Percentiles rank a stretch among this genome's conserved stretches.
phyloP scores from a whole-genome alignment of 2,888 invertebrate genomes.

The Lochmaea capreae region DNA sequence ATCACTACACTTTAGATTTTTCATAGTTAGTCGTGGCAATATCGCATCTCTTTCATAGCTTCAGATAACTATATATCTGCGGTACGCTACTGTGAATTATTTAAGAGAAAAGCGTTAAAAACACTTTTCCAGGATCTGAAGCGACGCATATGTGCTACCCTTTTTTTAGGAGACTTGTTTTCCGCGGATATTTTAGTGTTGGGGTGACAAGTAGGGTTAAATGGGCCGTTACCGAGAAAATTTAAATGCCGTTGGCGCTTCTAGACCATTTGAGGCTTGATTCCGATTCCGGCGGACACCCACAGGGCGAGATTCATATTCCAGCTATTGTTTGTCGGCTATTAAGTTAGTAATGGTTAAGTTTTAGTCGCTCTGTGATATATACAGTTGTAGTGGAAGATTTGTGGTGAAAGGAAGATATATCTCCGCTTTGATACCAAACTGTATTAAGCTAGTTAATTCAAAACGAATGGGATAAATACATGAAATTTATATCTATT shows the following conservation, averaged over 20 bases:
- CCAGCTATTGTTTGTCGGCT: conserved; percentile 32
- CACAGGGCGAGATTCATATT: conserved; percentile 42
- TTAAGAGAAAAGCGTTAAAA: not conserved
- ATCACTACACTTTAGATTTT: too few relatives aligned
- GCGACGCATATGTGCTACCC: not conserved
- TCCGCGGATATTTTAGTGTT: conserved; percentile 20
- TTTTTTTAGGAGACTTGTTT: conserved; percentile 20
- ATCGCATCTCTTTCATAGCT: too few relatives aligned
- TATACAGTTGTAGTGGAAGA: not conserved
- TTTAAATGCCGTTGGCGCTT: conserved; percentile 50
- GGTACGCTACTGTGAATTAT: not conserved
- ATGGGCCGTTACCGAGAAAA: conserved; percentile 49
- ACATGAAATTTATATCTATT: too few relatives aligned
- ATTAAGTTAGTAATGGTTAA: conserved; percentile 26
- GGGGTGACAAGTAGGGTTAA: conserved; percentile 49
- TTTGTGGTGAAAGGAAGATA: conserved; percentile 1
- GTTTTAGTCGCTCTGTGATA: conserved; percentile 8
- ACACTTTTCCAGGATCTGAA: not conserved
- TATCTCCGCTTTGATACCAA: not conserved
- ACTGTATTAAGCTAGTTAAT: not conserved
- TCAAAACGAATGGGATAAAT: too few relatives aligned
- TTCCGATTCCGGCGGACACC: conserved; percentile 44
- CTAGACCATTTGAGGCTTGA: conserved; percentile 50
- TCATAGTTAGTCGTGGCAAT: too few relatives aligned
- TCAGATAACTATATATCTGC: too few relatives aligned